phyloP scores from a whole-genome alignment of 2,797 vertebrate species.

The Microchirus variegatus region DNA sequence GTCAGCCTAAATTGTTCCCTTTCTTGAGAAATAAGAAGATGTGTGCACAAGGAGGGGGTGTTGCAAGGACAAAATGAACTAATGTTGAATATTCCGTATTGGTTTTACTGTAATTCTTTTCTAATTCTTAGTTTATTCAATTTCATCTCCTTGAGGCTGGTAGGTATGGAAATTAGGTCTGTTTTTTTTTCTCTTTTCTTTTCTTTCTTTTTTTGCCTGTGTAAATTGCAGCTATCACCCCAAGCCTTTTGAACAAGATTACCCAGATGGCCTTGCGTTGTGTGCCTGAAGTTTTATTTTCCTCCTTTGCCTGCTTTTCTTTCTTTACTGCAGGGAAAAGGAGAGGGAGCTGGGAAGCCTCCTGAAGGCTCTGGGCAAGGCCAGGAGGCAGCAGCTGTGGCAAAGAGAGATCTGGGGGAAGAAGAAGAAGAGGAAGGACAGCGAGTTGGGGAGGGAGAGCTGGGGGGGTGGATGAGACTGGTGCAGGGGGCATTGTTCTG shows the following conservation, averaged over 20 bases:
- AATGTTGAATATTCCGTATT: constrained; percentile 86
- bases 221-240: constrained; percentile 86
- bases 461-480: constrained; percentile 58
- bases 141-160: constrained; percentile 83
- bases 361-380: constrained; percentile 75
- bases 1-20: constrained; percentile 62
- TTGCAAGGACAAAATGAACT: constrained; percentile 81
- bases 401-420: constrained; percentile 75
- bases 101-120: constrained; percentile 87
- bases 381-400: constrained; percentile 80
- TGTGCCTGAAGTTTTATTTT: constrained; percentile 84
- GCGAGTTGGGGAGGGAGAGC: constrained; percentile 53
- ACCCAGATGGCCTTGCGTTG: constrained; percentile 87
- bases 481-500: constrained; percentile 59
- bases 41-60: constrained; percentile 29
- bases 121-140: constrained; percentile 87
- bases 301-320: constrained; percentile 76
- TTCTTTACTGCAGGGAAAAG: constrained; percentile 75
- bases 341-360: constrained; percentile 79
- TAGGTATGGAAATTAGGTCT: constrained; percentile 85
- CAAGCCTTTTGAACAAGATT: constrained; percentile 86
- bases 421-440: constrained; percentile 39
- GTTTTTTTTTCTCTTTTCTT: constrained; percentile 58
- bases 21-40: constrained; percentile 57
- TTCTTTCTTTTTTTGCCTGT: constrained; percentile 73